Evolutionary conservation across 2,888 invertebrate species (phyloP), one percentile per base, ranked within the genome.

Genomic region (Entomobrya proxima): DNA sequence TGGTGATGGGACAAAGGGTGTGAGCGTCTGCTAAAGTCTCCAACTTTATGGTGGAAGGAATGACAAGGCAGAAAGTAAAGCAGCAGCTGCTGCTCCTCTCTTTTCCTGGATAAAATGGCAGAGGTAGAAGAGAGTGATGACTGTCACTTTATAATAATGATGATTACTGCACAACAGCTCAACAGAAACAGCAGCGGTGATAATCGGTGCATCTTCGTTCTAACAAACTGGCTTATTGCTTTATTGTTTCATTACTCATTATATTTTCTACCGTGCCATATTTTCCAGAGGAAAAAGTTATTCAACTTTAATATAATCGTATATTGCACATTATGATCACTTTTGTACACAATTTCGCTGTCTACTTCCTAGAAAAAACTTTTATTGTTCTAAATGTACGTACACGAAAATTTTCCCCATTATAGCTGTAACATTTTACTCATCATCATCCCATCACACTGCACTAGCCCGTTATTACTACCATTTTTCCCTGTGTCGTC

Each of bases 141-240:
- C n/a, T n/a, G n/a, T n/a, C n/a, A n/a, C n/a, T n/a, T n/a, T n/a
- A n/a, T 69, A 24, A 64, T 64, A 64, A 64, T 64, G 35, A 64
- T 64, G 64, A 64, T 64, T 64, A 64, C 64, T 69, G 69, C 69
- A 44, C n/a, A n/a, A n/a, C n/a, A n/a, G n/a, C n/a, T n/a, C 74
- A 74, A 50, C 74, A 30, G 6, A 40, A 44, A 50, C 74, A 44
- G 50, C 30, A 74, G 30, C 30, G 30, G 30, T 74, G 30, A 50
- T 50, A 50, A 50, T 50, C 50, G 32, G 50, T 74, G 44, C 50
- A 37, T 74, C 74, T n/a, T 50, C 44, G 27, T 35, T 24, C n/a
- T 30, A n/a, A 47, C 74, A 9, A 55, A 6, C 15, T 55, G 6
- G 6, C 15, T 18, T 40, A 9, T 13, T 69, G 15, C 32, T 21